Percentiles rank a stretch among this genome's conserved stretches.
Conservation (phyloP, 2,113 vertebrate genomes). For the Podilymbus podiceps region DNA sequence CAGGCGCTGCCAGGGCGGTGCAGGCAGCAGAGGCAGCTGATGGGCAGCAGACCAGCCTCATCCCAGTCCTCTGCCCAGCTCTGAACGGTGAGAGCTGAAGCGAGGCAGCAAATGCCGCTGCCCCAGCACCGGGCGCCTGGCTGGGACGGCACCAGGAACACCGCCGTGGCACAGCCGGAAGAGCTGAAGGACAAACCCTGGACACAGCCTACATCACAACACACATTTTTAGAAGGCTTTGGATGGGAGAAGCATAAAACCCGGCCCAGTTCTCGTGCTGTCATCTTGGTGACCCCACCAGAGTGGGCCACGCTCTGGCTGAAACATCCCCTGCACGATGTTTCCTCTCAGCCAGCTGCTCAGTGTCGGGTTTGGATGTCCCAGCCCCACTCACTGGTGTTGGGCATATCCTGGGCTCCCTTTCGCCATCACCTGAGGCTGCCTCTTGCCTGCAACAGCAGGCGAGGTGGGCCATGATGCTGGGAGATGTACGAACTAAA, state of each 20-base stretch:
- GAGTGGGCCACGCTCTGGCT: background rate
- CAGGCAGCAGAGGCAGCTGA: background rate
- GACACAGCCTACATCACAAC: background rate
- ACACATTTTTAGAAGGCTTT: background rate
- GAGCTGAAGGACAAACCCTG: background rate
- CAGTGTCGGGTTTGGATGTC: fast-evolving
- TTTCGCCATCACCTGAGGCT: background rate
- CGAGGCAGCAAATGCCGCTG: background rate
- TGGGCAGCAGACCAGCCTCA: background rate
- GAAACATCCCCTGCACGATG: background rate
- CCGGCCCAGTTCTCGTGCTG: background rate
- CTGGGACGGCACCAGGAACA: background rate
- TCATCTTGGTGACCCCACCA: background rate
- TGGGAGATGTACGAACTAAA: background rate
- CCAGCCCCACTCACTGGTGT: background rate
- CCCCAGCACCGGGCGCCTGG: background rate
- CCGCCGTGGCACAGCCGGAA: background rate
- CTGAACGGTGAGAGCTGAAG: background rate
- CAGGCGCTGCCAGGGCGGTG: fast-evolving
- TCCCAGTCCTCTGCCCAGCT: background rate
- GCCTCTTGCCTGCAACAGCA: background rate
- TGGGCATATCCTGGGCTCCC: background rate
- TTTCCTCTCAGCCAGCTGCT: background rate
- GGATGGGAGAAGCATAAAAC: background rate
- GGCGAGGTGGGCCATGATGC: background rate